Conservation (phyloP, 1,140 invertebrate species). For the Nasonia giraulti region DNA sequence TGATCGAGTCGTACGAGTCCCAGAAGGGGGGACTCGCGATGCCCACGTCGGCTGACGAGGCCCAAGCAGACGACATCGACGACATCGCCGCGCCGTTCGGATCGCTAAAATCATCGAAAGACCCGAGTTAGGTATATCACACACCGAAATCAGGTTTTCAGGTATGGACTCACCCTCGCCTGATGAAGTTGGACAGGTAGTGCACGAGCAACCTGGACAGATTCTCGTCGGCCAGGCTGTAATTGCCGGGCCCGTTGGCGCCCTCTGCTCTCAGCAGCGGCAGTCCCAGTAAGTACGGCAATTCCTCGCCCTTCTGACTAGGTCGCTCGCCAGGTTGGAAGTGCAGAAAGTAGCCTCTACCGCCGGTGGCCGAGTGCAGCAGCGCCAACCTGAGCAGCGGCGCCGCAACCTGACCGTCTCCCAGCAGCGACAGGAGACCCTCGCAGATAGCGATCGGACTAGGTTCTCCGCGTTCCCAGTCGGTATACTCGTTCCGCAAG, state of each 20-base stretch:
- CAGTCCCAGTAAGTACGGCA: conserved; percentile 94
- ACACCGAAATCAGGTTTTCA: too few relatives aligned
- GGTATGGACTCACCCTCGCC: conserved; percentile 81
- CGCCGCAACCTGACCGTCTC: conserved; percentile 90
- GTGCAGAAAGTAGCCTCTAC: conserved; percentile 89
- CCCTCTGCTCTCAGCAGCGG: conserved; percentile 83
- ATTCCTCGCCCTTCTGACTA: conserved; percentile 92
- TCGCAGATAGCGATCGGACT: conserved; percentile 80
- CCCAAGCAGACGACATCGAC: conserved; percentile 54
- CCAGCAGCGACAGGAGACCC: conserved; percentile 79
- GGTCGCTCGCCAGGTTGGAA: conserved; percentile 88
- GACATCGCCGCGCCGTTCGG: conserved; percentile 76
- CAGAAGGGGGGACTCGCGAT: conserved; percentile 80
- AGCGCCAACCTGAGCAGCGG: conserved; percentile 87
- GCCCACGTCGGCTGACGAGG: conserved; percentile 52
- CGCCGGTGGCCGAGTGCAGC: conserved; percentile 84
- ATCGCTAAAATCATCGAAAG: conserved; percentile 75
- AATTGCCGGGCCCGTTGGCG: conserved; percentile 76
- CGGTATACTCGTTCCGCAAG: conserved; percentile 93
- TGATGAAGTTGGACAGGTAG: conserved; percentile 89
- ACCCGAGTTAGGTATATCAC: too few relatives aligned
- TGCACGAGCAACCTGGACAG: conserved; percentile 85
- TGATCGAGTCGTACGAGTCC: conserved; percentile 92
- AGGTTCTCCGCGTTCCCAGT: conserved; percentile 88
- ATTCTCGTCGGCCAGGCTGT: conserved; percentile 81